Conservation (phyloP, 2,113 vertebrate genomes). For the Triplophysa rosa region DNA sequence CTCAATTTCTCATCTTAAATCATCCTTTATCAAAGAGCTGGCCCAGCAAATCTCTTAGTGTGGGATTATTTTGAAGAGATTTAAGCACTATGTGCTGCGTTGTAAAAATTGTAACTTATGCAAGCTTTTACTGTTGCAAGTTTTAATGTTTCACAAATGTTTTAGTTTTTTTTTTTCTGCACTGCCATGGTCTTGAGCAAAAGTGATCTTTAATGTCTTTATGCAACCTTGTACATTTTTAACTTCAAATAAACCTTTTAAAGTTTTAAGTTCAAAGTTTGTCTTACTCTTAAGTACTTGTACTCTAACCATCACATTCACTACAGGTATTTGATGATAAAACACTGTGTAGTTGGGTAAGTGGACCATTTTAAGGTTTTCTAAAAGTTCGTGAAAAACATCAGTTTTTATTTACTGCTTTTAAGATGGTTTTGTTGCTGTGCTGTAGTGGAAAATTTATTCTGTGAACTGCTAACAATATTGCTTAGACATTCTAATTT, state of each 20-base stretch:
- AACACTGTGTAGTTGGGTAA: too few species aligned
- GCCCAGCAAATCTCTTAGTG: constrained; percentile 65
- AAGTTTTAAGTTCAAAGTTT: neutral
- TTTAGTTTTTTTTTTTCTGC: constrained; percentile 23
- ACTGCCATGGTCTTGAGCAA: constrained; percentile 39
- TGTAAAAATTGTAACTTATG: constrained; percentile 68
- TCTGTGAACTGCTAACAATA: too few species aligned
- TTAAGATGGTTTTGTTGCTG: too few species aligned
- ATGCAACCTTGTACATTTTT: constrained; percentile 31
- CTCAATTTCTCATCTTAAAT: constrained; percentile 72
- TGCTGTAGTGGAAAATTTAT: too few species aligned
- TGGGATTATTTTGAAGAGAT: constrained; percentile 2
- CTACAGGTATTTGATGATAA: too few species aligned
- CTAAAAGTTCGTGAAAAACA: too few species aligned
- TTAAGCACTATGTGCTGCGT: constrained; percentile 62
- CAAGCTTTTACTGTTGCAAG: constrained; percentile 34
- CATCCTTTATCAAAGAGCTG: constrained; percentile 69
- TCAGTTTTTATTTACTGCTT: too few species aligned
- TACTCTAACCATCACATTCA: too few species aligned
- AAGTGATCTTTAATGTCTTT: neutral
- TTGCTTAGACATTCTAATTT: too few species aligned
- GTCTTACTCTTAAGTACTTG: neutral
- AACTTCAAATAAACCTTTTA: constrained; percentile 56
- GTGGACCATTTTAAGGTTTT: too few species aligned
- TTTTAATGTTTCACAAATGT: constrained; percentile 8